Evolutionary conservation across 1,140 invertebrate species (phyloP), one percentile per base, ranked within the genome.

Genomic region (Yoshiicerus persimilis): DNA sequence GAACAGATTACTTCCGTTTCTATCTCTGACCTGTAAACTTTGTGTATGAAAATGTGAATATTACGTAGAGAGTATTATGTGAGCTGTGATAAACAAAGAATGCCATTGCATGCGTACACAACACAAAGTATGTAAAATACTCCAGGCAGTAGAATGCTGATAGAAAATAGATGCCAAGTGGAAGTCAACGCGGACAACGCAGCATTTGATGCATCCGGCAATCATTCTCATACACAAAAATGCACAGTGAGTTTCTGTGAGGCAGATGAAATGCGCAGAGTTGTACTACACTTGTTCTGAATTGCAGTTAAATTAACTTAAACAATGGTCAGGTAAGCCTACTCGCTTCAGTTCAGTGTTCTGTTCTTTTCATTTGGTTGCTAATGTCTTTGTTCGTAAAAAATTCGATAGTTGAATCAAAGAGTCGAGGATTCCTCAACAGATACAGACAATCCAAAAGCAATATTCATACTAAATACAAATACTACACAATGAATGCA

Each of bases 1-100:
- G 75, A 80, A 80, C 75, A 80, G 75, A 80, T 80, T 80, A 80
- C 75, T 80, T 80, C 75, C 75, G 75, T 80, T 80, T 80, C 75
- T 32, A 32, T 34, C 34, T 80, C 32, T 20, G n/a, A 9, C 20
- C 16, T 80, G 32, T 20, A 13, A 13, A 38, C 13, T 36, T 80
- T 20, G 16, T 36, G 30, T n/a, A 6, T 56, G 47, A 56, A n/a
- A n/a, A n/a, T 56, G 47, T 56, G n/a, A 56, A 56, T 56, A 56
- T n/a, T n/a, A n/a, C n/a, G n/a, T n/a, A n/a, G n/a, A 5, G 47
- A n/a, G n/a, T 56, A 56, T 56, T 56, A 56, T 56, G 16, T 4
- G 20, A 56, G n/a, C n/a, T n/a, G n/a, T n/a, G n/a, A n/a, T n/a
- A n/a, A 56, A 56, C n/a, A n/a, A n/a, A 56, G n/a, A 56, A 56